Percentiles rank a stretch among this genome's conserved stretches.
phyloP scores from a whole-genome alignment of 2,113 vertebrate species.

The Poecilia latipinna region DNA sequence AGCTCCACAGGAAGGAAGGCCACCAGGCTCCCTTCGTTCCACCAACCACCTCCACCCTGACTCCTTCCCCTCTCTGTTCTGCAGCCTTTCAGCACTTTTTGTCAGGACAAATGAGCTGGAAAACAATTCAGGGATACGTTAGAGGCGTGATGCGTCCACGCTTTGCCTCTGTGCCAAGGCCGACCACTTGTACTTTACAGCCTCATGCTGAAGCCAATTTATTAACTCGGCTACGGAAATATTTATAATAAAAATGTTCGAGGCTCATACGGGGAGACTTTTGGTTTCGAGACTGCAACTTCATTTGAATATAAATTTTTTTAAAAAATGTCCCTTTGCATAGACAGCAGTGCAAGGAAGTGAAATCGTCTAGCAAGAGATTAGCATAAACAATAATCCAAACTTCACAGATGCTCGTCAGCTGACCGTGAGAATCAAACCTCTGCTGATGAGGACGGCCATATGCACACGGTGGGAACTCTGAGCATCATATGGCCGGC shows the following conservation, averaged over 20 bases:
- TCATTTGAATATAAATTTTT: conserved; percentile 9
- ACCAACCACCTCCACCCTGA: conserved; percentile 57
- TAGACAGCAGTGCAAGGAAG: not conserved
- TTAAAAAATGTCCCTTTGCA: not conserved
- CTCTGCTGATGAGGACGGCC: conserved; percentile 36
- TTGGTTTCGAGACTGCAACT: conserved; percentile 9
- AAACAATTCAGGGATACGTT: not conserved
- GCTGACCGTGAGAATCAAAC: conserved; percentile 65
- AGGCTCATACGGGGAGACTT: conserved; percentile 37
- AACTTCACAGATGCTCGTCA: conserved; percentile 61
- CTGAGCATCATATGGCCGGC: conserved; percentile 70
- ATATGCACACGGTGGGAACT: conserved; percentile 73
- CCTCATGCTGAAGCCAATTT: conserved; percentile 25
- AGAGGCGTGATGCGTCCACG: not conserved
- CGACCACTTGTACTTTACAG: conserved; percentile 23
- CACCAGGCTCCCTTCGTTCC: conserved; percentile 66
- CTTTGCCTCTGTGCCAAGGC: not conserved
- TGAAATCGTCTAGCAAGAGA: not conserved
- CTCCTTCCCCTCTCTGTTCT: conserved; percentile 35
- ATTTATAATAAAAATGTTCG: conserved; percentile 18
- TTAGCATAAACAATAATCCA: conserved; percentile 7
- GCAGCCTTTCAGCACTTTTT: conserved; percentile 36
- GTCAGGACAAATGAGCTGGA: conserved; percentile 12
- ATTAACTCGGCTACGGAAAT: conserved; percentile 37
- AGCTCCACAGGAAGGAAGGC: conserved; percentile 81